phyloP scores from a whole-genome alignment of 2,888 invertebrate genomes.

The Callinectes sapidus region DNA sequence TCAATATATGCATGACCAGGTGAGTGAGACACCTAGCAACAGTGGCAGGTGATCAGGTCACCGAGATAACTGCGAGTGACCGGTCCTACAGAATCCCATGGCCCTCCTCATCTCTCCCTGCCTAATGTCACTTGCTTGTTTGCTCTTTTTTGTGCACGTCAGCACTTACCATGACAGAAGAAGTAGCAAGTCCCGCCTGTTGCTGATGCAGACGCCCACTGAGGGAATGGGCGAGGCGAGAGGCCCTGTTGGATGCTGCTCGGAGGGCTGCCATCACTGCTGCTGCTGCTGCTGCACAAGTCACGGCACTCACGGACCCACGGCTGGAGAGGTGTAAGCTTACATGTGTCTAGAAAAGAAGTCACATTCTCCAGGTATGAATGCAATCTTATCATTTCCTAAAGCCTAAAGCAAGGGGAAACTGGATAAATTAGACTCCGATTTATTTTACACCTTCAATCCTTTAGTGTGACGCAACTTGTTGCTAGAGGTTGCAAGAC shows the following conservation, averaged over 20 bases:
- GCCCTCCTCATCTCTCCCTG: background rate
- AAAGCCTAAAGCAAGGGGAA: no score
- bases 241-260: background rate
- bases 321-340: no score
- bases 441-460: no score
- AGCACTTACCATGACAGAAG: background rate
- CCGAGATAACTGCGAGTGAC: background rate
- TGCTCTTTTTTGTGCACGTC: background rate
- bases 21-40: no score
- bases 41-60: background rate
- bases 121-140: background rate
- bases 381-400: no score
- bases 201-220: background rate
- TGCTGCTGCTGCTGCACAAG: background rate
- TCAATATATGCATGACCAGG: no score
- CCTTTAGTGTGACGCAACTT: no score
- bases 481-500: no score
- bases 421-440: no score
- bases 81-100: background rate
- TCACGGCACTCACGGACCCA: background rate
- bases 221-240: background rate
- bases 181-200: background rate
- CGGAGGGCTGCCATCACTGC: conserved; percentile 15
- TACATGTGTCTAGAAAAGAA: no score
- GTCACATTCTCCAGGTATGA: no score